Conservation (phyloP, 1,140 invertebrate species). For the Dinoponera quadriceps region DNA sequence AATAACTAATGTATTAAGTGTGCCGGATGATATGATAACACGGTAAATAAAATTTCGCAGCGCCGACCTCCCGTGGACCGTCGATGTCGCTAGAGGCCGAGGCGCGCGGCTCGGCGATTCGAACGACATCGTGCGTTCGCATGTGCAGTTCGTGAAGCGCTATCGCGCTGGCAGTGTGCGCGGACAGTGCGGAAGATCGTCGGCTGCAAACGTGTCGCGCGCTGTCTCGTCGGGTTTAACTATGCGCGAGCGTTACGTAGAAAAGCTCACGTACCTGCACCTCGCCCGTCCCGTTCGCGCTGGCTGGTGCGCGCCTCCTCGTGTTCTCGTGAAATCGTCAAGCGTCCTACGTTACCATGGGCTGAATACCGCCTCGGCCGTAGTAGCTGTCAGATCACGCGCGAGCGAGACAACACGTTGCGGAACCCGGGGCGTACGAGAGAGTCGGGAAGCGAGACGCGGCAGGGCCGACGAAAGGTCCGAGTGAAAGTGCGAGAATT, state of each 20-base stretch:
- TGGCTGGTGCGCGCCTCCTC: background rate
- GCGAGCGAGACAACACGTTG: conserved; percentile 11
- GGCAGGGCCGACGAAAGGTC: background rate
- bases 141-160: conserved; percentile 31
- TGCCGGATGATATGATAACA: too few species aligned
- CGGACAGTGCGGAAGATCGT: conserved; percentile 8
- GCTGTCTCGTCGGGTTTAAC: too few species aligned
- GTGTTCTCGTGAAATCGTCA: conserved; percentile 64
- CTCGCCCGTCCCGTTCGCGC: background rate
- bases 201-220: conserved; percentile 39
- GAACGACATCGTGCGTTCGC: conserved; percentile 61
- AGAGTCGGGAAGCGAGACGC: conserved; percentile 20
- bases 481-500: conserved; percentile 69
- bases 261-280: background rate
- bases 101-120: conserved; percentile 53
- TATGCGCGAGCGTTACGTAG: too few species aligned
- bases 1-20: too few species aligned
- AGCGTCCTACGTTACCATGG: conserved; percentile 64
- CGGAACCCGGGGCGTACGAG: conserved; percentile 28
- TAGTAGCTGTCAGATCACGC: conserved; percentile 64
- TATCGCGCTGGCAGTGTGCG: conserved; percentile 18
- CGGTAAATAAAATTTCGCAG: too few species aligned
- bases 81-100: too few species aligned
- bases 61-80: too few species aligned
- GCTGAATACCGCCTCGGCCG: conserved; percentile 49